Evolutionary conservation across 2,888 invertebrate genomes (phyloP), one percentile per base, ranked within the genome.

Genomic region (Tineola bisselliella): DNA sequence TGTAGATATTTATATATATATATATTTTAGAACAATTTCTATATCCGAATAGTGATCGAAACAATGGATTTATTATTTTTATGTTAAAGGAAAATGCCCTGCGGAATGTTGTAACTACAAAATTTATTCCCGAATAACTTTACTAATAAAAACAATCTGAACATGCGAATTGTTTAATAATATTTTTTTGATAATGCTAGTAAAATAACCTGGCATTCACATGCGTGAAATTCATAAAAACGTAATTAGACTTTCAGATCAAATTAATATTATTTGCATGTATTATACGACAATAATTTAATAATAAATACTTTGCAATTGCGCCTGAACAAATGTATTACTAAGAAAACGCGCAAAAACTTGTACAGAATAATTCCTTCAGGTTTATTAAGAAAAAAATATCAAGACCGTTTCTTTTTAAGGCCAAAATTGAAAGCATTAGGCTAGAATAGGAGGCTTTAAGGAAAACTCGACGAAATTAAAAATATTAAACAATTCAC

Each of bases 401-500:
- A 15, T 58, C 15, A 33, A 58, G 58, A 58, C 3, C 58, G 54
- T 58, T 58, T 13, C 58, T 19, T 33, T 58, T 58, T 15, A 8
- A 33, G 33, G 33, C 58, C 12, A 19, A 58, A 58, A 58, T 58
- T 58, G 33, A 58, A 58, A 58, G 58, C 58, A 58, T 58, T 58
- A 33, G 17, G 33, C 15, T 30, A 58, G 33, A 58, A 58, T 58
- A 33, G 33, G 58, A 25, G 31, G 58, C 58, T 31, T 33, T 19
- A 33, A 19, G 58, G 19, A 58, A 58, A 58, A 33, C 33, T 31
- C 17, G 15, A n/a, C 33, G n/a, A 58, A 58, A 58, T 58, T 58
- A 58, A 58, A 58, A 58, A 58, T 58, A 58, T 58, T 58, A 58
- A 58, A 58, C 58, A 58, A 58, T 33, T 25, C 25, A 18, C 54